phyloP scores from a whole-genome alignment of 2,797 vertebrate genomes.

The Champsocephalus gunnari region DNA sequence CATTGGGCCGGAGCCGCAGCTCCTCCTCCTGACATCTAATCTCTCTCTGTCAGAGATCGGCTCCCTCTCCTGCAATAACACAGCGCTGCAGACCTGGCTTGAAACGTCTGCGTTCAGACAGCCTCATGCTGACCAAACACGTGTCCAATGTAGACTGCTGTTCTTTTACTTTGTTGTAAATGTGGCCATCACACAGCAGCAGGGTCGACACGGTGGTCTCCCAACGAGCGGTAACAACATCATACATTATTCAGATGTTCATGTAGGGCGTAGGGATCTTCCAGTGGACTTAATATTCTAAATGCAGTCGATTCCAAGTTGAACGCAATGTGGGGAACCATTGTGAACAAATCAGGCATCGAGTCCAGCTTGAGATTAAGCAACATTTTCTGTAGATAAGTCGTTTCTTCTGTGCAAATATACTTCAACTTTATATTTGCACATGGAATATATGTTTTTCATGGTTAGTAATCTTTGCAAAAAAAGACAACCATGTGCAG shows the following conservation, averaged over 20 bases:
- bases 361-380: too few relatives aligned
- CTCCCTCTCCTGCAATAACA: neutral
- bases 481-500: too few relatives aligned
- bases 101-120: neutral
- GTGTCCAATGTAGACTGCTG: neutral
- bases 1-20: neutral
- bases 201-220: too few relatives aligned
- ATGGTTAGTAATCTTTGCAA: too few relatives aligned
- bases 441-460: too few relatives aligned
- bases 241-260: neutral
- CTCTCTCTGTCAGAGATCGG: neutral
- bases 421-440: neutral
- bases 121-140: neutral
- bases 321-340: neutral
- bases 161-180: neutral
- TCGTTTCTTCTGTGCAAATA: neutral
- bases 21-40: slow-evolving; percentile 5
- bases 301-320: neutral
- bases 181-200: neutral
- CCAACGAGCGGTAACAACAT: too few relatives aligned
- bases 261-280: neutral
- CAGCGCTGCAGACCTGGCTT: neutral
- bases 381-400: too few relatives aligned
- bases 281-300: neutral
- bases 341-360: neutral